phyloP scores from a whole-genome alignment of 2,113 vertebrate species.

The Phoxinus phoxinus region DNA sequence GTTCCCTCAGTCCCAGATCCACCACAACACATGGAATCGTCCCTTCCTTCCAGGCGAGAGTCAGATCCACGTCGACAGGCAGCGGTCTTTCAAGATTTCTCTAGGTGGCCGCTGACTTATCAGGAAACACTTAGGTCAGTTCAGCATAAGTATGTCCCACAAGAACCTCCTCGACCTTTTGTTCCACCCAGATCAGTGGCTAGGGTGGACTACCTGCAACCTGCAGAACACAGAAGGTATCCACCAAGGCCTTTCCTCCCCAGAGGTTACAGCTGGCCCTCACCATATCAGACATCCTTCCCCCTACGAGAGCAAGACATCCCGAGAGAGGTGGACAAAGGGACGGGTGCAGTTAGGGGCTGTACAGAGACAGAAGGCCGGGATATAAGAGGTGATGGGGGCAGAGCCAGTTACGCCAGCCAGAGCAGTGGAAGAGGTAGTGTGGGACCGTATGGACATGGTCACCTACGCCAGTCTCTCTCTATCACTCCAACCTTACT shows the following conservation, averaged over 20 bases:
- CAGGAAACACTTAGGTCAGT: conserved; percentile 67
- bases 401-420: conserved; percentile 78
- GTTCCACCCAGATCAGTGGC: conserved; percentile 64
- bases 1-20: conserved; percentile 56
- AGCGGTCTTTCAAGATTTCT: conserved; percentile 69
- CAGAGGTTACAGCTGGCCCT: conserved; percentile 79
- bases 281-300: conserved; percentile 69
- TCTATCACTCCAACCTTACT: conserved; percentile 79
- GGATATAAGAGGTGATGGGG: conserved; percentile 66
- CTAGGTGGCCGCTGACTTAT: conserved; percentile 72
- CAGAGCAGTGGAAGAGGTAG: conserved; percentile 82
- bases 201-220: conserved; percentile 63
- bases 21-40: conserved; percentile 60
- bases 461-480: conserved; percentile 73
- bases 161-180: conserved; percentile 60
- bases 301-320: conserved; percentile 63
- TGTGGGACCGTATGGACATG: conserved; percentile 65
- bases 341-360: conserved; percentile 10
- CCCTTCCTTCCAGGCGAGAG: conserved; percentile 62
- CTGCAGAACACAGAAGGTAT: conserved; percentile 65
- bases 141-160: conserved; percentile 71
- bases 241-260: conserved; percentile 72
- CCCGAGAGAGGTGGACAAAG: conserved; percentile 64
- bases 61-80: conserved; percentile 73
- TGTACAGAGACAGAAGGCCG: conserved; percentile 61